Conservation (phyloP, 2,888 invertebrate genomes). For the Anticlea derivata region DNA sequence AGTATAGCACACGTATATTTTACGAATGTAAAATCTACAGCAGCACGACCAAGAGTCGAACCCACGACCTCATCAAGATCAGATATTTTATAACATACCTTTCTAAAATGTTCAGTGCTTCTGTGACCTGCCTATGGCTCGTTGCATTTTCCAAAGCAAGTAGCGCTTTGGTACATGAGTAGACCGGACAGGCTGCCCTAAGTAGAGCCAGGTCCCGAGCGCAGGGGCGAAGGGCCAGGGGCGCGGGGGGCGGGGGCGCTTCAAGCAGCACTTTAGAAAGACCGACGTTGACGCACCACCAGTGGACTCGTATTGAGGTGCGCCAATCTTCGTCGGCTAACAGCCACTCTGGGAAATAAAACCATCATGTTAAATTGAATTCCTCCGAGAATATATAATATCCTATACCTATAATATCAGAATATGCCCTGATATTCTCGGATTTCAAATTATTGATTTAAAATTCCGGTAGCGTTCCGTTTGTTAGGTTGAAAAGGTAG, state of each 20-base stretch:
- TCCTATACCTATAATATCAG: too few relatives aligned
- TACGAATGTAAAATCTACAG: too few relatives aligned
- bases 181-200: slow-evolving; percentile 78
- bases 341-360: slow-evolving; percentile 61
- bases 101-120: slow-evolving; percentile 80
- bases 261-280: slow-evolving; percentile 44
- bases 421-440: too few relatives aligned
- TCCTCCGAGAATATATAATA: too few relatives aligned
- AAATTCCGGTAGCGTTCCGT: too few relatives aligned
- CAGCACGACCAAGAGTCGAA: too few relatives aligned
- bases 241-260: slow-evolving; percentile 49
- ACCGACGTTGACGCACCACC: slow-evolving; percentile 63
- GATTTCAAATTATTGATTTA: too few relatives aligned
- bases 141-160: slow-evolving; percentile 86
- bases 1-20: too few relatives aligned
- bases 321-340: slow-evolving; percentile 64
- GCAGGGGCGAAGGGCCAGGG: slow-evolving; percentile 54
- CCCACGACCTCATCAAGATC: too few relatives aligned
- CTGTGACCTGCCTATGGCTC: slow-evolving; percentile 82
- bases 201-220: slow-evolving; percentile 73
- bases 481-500: too few relatives aligned
- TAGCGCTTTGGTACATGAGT: slow-evolving; percentile 79
- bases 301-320: slow-evolving; percentile 60
- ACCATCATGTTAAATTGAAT: too few relatives aligned
- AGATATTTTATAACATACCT: too few relatives aligned